A percentile compares a stretch with the other conserved stretches of the same genome.
These are phyloP conservation scores for Erpetoichthys calabaricus DNA, from an alignment of 2,797 vertebrate species.

Conservation along the genomic window DNA sequence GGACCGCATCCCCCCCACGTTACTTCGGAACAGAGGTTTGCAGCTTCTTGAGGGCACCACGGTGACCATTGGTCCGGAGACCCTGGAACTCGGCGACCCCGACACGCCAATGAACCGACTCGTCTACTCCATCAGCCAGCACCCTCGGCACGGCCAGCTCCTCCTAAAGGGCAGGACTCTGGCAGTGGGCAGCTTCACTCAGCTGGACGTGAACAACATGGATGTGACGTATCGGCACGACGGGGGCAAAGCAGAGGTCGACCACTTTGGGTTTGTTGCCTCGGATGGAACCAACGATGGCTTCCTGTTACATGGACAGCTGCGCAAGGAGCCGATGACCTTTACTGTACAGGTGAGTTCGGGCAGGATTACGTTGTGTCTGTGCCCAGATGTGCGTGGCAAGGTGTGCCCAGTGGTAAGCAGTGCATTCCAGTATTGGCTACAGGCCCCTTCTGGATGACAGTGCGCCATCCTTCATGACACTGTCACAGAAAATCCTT, in stretches of 20 bases:
- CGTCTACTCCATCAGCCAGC: slow-evolving; percentile 32
- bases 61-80: slow-evolving; percentile 23
- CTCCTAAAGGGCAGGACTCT: slow-evolving; percentile 31
- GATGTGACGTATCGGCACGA: slow-evolving; percentile 39
- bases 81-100: slow-evolving; percentile 43
- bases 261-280: slow-evolving; percentile 45
- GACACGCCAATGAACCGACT: slow-evolving; percentile 38
- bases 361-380: neutral
- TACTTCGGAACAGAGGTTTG: slow-evolving; percentile 37
- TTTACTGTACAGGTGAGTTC: slow-evolving; percentile 43
- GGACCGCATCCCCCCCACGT: slow-evolving; percentile 36
- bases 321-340: slow-evolving; percentile 34
- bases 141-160: slow-evolving; percentile 34
- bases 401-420: neutral
- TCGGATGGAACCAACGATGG: slow-evolving; percentile 38
- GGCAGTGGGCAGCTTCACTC: slow-evolving; percentile 29
- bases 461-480: neutral
- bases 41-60: slow-evolving; percentile 28
- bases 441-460: neutral
- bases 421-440: neutral
- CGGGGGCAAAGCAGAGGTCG: slow-evolving; percentile 18
- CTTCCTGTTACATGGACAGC: slow-evolving; percentile 47
- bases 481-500: too few species aligned
- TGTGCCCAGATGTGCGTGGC: neutral
- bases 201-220: slow-evolving; percentile 41